Evolutionary conservation across 1,140 invertebrate genomes (phyloP), one percentile per base, ranked within the genome.

Genomic region (Danaus plexippus): DNA sequence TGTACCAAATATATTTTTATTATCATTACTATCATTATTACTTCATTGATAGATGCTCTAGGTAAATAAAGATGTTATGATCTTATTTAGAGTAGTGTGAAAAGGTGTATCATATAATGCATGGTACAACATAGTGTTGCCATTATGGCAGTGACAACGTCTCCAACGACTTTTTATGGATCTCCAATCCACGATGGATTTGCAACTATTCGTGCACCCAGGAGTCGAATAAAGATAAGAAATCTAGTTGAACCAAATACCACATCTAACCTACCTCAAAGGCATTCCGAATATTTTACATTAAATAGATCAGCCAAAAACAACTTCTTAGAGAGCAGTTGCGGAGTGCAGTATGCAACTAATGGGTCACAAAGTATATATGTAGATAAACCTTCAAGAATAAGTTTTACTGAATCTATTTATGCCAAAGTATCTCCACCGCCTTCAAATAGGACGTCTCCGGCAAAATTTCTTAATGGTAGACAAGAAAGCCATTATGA

Each of bases 161-260:
- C 85, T n/a, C 54, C 54, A 60, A 59, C 73, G 57, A 73, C 87
- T 63, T 84, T 87, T 75, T 75, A 88, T 71, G 89, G 89, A 52
- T 90, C 90, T 55, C 90, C 92, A 45, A 90, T 95, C 11, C 91
- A 94, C 77, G 93, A 95, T 77, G 93, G 94, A 44, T 95, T 94
- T 81, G 93, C 93, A 45, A 95, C 94, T 1, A 93, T 95, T 57
- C 88, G 94, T 55, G 89, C 91, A 9, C 89, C 88, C 32, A 87
- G 89, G 61, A 89, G 85, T 73, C 88, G 85, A 57, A 85, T 87
- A 45, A 87, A 87, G 60, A 83, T 87, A 67, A 87, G 81, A 62
- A 83, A 77, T 70, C 64, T 87, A 70, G 81, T 87, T 47, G 84
- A 87, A 79, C 81, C 79, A 75, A 85, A 84, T 75, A 73, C 75